Conservation (phyloP, 2,113 vertebrate species). For the Larimichthys crocea region DNA sequence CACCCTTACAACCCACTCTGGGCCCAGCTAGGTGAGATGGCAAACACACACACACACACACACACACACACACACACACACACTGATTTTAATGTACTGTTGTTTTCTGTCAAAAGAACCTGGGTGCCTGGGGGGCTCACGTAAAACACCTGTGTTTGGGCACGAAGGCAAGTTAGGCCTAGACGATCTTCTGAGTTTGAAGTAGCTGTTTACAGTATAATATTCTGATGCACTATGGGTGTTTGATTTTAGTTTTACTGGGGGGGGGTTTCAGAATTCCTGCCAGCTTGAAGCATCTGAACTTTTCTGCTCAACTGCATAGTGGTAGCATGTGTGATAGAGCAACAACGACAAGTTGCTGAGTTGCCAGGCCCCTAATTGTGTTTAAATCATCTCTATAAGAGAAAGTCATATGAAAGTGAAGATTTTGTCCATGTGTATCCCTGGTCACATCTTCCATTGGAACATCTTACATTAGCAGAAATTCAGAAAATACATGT, state of each 20-base stretch:
- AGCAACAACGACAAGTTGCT: too few species aligned
- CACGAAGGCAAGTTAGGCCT: conserved; percentile 21
- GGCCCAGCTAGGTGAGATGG: conserved; percentile 93
- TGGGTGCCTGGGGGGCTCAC: not conserved
- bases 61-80: not conserved
- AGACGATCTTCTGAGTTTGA: not conserved
- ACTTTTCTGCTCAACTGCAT: too few species aligned
- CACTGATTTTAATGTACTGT: not conserved
- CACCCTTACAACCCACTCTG: conserved; percentile 98
- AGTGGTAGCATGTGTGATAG: too few species aligned
- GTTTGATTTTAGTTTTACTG: too few species aligned
- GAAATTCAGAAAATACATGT: too few species aligned
- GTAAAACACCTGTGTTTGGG: not conserved
- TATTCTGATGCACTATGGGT: too few species aligned
- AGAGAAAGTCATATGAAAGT: not conserved
- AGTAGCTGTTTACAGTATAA: too few species aligned
- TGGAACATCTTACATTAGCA: too few species aligned
- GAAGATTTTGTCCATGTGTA: not conserved
- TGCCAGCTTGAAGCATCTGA: too few species aligned
- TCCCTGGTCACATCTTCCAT: not conserved
- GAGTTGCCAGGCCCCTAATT: not conserved
- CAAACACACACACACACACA: not conserved
- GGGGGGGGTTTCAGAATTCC: too few species aligned
- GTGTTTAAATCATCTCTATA: not conserved
- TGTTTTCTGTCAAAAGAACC: not conserved